Conservation (phyloP, 1,140 invertebrate genomes). For the Nomia melanderi region DNA sequence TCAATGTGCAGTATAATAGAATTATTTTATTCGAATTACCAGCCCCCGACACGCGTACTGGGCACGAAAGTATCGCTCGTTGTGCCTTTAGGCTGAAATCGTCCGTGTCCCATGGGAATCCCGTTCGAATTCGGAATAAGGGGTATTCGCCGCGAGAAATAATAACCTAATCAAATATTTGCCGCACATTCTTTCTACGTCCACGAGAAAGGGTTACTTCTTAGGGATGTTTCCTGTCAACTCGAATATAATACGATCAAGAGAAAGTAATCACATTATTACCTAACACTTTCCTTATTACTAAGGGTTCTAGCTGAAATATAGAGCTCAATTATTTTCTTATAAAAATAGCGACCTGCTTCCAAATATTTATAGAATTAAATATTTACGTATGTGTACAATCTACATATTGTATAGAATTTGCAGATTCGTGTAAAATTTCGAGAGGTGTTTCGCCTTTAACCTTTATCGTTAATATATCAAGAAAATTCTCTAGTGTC, state of each 20-base stretch:
- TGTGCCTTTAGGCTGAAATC: background rate
- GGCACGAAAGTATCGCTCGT: background rate
- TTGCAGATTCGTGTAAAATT: no score
- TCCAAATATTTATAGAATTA: no score
- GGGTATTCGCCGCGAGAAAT: constrained; percentile 9
- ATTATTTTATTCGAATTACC: constrained; percentile 5
- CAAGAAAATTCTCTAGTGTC: background rate
- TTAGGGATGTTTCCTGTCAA: background rate
- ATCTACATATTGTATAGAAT: no score
- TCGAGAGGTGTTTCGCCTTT: no score
- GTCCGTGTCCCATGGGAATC: constrained; percentile 11
- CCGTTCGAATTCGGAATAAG: background rate
- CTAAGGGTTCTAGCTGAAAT: no score
- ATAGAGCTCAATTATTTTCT: no score
- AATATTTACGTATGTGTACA: no score
- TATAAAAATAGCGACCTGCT: no score
- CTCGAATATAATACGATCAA: background rate
- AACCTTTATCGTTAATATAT: no score
- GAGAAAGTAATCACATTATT: background rate
- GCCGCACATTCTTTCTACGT: background rate
- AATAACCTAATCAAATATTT: constrained; percentile 61
- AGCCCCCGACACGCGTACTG: background rate
- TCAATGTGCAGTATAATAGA: background rate
- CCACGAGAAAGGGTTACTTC: background rate
- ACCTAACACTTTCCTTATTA: no score